Base-by-base conservation (phyloP, 2,113 vertebrate genomes). In the Hypanus sabinus region DNA sequence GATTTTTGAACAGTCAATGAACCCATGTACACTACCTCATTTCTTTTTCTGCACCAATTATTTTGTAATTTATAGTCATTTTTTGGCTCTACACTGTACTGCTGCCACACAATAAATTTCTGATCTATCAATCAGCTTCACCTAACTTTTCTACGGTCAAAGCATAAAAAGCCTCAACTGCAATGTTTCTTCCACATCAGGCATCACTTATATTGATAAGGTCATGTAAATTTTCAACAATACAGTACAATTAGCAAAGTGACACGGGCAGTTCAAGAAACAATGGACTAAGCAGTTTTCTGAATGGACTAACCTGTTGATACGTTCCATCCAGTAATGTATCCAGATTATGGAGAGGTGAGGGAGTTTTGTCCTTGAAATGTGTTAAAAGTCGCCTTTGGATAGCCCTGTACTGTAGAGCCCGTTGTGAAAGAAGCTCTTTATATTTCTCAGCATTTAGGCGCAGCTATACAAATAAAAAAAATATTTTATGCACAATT, bases 311-410 rank as follows among this genome's bases (percentile, higher is more conserved):
- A 94, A 99, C 99, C 98, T 99, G 98, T 95, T 96, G 98, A 95
- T 98, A 99, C 0, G 98, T 99, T 90, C 98, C 98, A 88, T 99
- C 98, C 94, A 99, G 96, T 95, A 99, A 97, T 0, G 98, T 98
- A 95, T 99, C 99, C 94, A 99, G 97, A 96, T 99, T 98, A 95
- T 99, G 98, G 73, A 99, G 97, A 0, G 98, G 98, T 14, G 98
- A 97, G 0, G 99, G 99, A 65, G 98, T 99, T 96, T 98, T 99
- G 96, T 99, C 98, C 95, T 99, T 99, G 96, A 99, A 99, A 73
- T 98, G 97, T 38, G 98, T 98, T 94, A 99, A 96, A 3, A 99
- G 96, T 36, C 98, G 97, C 11, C 98, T 97, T 94, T 99, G 98
- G 95, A 99, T 99, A 95, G 98, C 98, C 95, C 99, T 97, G 94